These are phyloP conservation scores for Oscheius myriophilus DNA, from an alignment of 2,888 invertebrate species.

Conservation along the genomic window DNA sequence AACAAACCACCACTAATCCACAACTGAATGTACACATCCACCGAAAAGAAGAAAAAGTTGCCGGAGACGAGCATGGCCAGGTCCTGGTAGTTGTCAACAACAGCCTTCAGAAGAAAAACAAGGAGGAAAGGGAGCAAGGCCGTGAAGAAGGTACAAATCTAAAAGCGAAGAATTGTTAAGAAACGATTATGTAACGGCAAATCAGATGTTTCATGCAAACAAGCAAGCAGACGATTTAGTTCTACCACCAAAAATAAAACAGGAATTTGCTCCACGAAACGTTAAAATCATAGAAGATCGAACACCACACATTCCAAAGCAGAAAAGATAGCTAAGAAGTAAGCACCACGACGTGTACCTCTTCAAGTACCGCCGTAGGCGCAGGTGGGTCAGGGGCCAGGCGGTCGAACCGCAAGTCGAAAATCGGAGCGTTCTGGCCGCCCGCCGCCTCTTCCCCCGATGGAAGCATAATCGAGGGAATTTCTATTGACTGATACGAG, in stretches of 20 bases:
- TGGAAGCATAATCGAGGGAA: slow-evolving; percentile 18
- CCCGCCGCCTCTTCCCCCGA: slow-evolving; percentile 10
- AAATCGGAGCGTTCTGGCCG: not conserved
- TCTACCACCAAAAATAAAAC: not conserved
- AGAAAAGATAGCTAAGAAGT: not conserved
- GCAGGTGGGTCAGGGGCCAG: slow-evolving; percentile 3
- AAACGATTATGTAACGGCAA: too few species aligned
- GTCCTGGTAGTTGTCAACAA: slow-evolving; percentile 29
- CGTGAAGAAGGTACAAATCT: slow-evolving; percentile 29
- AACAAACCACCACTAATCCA: not conserved
- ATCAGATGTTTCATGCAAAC: slow-evolving; percentile 14
- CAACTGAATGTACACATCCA: slow-evolving; percentile 10
- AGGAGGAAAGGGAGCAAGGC: slow-evolving; percentile 34
- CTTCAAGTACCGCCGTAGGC: slow-evolving; percentile 18
- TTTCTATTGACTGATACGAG: slow-evolving; percentile 25
- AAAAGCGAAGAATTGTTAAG: not conserved
- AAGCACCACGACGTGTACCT: slow-evolving; percentile 25
- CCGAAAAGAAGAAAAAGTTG: slow-evolving; percentile 5
- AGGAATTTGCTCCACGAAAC: too few species aligned
- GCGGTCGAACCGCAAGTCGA: not conserved
- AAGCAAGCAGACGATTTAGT: not conserved
- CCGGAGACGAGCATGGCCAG: slow-evolving; percentile 8
- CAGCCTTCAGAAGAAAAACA: slow-evolving; percentile 27
- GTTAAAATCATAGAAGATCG: too few species aligned
- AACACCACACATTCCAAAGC: not conserved